Evolutionary conservation across 2,888 invertebrate species (phyloP).

Genomic region (Tiliacea aurago): DNA sequence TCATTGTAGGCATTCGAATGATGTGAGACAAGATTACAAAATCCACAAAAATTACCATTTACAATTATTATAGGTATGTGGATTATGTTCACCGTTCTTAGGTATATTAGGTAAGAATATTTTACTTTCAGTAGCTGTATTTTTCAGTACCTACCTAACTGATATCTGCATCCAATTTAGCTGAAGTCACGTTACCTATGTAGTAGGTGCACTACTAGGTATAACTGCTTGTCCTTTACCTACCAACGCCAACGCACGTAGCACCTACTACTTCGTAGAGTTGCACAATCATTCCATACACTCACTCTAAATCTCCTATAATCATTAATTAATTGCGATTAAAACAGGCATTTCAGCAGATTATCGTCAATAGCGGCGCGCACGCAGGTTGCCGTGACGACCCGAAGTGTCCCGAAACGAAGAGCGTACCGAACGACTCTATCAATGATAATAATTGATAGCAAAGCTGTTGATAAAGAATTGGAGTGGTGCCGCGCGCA

Average conservation of each 20-base stretch:
- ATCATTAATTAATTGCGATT: slow-evolving; percentile 29
- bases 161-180: background rate
- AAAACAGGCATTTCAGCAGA: slow-evolving; percentile 43
- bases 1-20: background rate
- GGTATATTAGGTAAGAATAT: background rate
- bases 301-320: background rate
- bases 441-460: slow-evolving; percentile 77
- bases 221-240: background rate
- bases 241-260: background rate
- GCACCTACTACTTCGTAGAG: background rate
- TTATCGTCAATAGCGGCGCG: slow-evolving; percentile 56
- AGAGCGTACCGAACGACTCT: slow-evolving; percentile 48
- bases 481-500: slow-evolving; percentile 77
- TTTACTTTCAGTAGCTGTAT: background rate
- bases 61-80: background rate
- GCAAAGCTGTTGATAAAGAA: slow-evolving; percentile 73
- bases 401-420: slow-evolving; percentile 20
- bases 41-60: background rate
- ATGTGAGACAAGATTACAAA: background rate
- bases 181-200: background rate
- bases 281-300: background rate
- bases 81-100: too few species aligned
- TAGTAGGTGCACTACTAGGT: too few species aligned
- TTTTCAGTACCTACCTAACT: background rate
- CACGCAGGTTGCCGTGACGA: slow-evolving; percentile 54